Evolutionary conservation across 1,140 invertebrate species (phyloP).

Genomic region (Ceratosolen fusciceps): DNA sequence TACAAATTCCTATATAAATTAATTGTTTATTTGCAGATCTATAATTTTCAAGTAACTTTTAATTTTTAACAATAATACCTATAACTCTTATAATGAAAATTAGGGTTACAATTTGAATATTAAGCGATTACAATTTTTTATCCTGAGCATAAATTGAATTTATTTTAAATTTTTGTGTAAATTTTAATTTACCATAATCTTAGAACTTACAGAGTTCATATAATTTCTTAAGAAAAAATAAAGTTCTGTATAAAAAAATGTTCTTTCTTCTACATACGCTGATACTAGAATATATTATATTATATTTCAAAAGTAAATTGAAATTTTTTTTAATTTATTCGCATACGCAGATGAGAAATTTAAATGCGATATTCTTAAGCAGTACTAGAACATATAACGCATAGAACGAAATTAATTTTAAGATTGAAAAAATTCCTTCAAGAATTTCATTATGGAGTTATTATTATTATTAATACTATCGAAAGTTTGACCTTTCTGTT

Average conservation of each 20-base stretch:
- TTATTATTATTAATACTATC: too few relatives aligned
- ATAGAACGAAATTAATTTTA: neutral
- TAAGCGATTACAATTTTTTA: neutral
- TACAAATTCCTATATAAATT: too few relatives aligned
- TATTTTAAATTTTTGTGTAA: constrained; percentile 13
- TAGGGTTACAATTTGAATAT: neutral
- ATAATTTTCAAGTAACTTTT: neutral
- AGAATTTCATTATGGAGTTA: too few relatives aligned
- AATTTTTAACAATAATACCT: neutral
- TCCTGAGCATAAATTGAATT: neutral
- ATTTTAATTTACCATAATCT: too few relatives aligned
- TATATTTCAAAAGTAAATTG: neutral
- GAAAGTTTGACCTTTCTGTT: too few relatives aligned
- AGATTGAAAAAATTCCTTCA: neutral
- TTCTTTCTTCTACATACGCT: neutral
- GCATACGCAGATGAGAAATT: neutral
- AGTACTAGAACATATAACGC: neutral
- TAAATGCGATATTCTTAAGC: neutral
- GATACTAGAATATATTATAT: constrained; percentile 3
- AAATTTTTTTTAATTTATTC: neutral
- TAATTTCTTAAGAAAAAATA: neutral
- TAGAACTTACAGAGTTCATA: too few relatives aligned
- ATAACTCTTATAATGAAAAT: neutral
- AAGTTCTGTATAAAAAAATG: neutral
- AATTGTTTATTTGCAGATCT: neutral